Base-by-base conservation (phyloP, 2,888 invertebrate species). In the Dolichomitus sp. region DNA sequence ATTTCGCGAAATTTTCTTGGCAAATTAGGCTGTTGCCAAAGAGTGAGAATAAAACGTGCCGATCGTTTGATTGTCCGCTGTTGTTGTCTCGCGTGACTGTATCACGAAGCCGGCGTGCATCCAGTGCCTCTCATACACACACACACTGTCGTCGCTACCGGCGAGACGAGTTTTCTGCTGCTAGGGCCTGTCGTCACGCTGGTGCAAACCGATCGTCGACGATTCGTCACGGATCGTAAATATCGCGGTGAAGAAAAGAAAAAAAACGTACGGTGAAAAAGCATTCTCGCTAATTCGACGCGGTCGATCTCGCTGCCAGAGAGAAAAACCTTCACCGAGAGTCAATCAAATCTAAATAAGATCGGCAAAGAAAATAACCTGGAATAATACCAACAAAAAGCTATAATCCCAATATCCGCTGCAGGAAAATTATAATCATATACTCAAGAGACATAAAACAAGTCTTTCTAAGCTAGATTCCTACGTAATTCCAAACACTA, bases 211-310 rank as follows among this genome's bases (percentile, higher is more conserved):
- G 65, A 81, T 81, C 74, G 81, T 52, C 68, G 74, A 17, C 65
- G 72, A 84, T 81, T 81, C 73, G 76, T 77, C 77, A 77, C 80
- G 81, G 79, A 50, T 84, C 81, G 77, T 77, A 81, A 81, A 80
- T 81, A 77, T 69, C 72, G 65, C 78, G 42, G 80, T 48, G 68
- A 68, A 59, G 61, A 81, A 78, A 48, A 37, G 6, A 61, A 30
- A 45, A 70, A 65, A 54, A 52, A n/a, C 4, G 23, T 23, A 40
- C 54, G n/a, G 17, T 11, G 50, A 45, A 33, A 59, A 52, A 33
- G 19, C 27, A 45, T 52, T 65, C 63, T 63, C 75, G 66, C 42
- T 76, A 81, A 81, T 76, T 80, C 83, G 75, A 59, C 78, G 40
- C 59, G 80, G 70, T 73, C 50, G 65, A 72, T 48, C 33, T 48